Evolutionary conservation across 2,888 invertebrate genomes (phyloP).

Genomic region (Drosophila helvetica): DNA sequence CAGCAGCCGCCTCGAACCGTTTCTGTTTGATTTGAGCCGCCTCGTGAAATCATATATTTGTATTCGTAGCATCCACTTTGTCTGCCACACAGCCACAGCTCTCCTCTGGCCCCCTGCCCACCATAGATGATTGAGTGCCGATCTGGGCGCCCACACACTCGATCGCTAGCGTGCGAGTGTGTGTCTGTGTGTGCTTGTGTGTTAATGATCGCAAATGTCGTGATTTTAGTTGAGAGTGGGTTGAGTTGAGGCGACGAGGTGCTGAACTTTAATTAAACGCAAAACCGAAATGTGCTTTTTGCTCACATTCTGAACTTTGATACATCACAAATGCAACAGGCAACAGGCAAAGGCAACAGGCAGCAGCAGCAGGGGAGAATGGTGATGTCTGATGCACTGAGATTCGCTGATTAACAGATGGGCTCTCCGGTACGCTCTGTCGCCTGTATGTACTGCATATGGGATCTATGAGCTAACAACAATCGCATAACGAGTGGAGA

Average conservation of each 20-base stretch:
- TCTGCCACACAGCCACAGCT: conserved; percentile 69
- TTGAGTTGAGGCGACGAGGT: conserved; percentile 53
- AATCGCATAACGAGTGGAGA: conserved; percentile 9
- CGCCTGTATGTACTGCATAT: conserved; percentile 7
- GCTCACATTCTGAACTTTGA: conserved; percentile 49
- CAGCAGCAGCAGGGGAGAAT: conserved; percentile 10
- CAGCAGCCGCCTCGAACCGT: conserved; percentile 36
- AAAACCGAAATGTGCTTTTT: conserved; percentile 47
- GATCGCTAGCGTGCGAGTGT: conserved; percentile 32
- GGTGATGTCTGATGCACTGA: conserved; percentile 10
- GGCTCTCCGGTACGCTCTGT: background rate
- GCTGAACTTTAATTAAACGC: conserved; percentile 77
- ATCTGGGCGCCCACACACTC: conserved; percentile 40
- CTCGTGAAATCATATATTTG: conserved; percentile 64
- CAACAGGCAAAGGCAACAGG: background rate
- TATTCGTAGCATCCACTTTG: conserved; percentile 68
- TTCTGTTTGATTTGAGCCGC: conserved; percentile 73
- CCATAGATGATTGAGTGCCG: conserved; percentile 47
- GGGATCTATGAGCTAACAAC: conserved; percentile 5
- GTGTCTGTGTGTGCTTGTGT: conserved; percentile 17
- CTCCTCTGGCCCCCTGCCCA: conserved; percentile 27
- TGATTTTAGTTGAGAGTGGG: conserved; percentile 72
- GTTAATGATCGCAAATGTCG: conserved; percentile 78
- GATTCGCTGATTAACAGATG: conserved; percentile 41
- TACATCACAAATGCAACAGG: conserved; percentile 36